Evolutionary conservation across 2,797 vertebrate genomes (phyloP).

Genomic region (Falco naumanni): DNA sequence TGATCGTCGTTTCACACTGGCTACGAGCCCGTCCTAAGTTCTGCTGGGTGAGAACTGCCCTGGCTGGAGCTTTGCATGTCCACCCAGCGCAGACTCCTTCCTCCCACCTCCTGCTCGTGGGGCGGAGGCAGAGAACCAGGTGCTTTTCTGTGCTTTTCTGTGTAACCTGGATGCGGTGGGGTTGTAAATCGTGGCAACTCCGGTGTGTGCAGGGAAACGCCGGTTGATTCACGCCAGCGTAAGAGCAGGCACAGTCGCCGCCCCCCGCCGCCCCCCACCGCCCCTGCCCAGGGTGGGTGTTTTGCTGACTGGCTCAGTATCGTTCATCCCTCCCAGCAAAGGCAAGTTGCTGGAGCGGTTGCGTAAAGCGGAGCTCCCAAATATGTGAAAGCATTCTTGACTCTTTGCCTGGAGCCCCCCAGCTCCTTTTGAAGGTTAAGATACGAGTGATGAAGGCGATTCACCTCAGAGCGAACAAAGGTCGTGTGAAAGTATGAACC

Average conservation of each 20-base stretch:
- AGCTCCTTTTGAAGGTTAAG: conserved; percentile 35
- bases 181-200: background rate
- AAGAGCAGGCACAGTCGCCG: background rate
- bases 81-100: rapidly evolving
- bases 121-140: background rate
- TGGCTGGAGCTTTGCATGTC: rapidly evolving
- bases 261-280: background rate
- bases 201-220: rapidly evolving
- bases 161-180: background rate
- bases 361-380: conserved; percentile 22
- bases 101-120: rapidly evolving
- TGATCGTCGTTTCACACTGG: rapidly evolving
- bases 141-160: rapidly evolving
- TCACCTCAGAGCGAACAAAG: background rate
- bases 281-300: background rate
- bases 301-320: conserved; percentile 50
- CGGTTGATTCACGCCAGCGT: background rate
- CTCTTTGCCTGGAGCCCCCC: conserved; percentile 24
- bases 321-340: conserved; percentile 54
- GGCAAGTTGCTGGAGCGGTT: background rate
- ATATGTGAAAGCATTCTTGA: conserved; percentile 16
- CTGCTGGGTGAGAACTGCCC: background rate
- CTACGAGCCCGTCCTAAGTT: rapidly evolving
- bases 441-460: background rate
- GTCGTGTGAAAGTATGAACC: background rate